Evolutionary conservation across 2,888 invertebrate genomes (phyloP).

Genomic region (Adelphocoris suturalis): DNA sequence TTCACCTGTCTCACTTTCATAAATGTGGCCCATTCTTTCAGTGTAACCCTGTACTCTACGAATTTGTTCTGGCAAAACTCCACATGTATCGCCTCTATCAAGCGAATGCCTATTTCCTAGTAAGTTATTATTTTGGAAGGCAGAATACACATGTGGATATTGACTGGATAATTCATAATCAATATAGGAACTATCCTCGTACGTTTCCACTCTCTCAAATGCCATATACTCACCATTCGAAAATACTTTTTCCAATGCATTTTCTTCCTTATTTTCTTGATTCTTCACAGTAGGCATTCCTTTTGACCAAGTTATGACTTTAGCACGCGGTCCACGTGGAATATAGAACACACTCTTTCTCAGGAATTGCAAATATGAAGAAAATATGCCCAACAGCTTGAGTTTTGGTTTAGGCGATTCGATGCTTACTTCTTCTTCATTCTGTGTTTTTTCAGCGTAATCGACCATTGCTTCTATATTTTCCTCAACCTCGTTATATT

Average conservation of each 20-base stretch:
- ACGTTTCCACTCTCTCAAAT: not conserved
- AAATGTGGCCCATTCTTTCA: not conserved
- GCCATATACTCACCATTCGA: not conserved
- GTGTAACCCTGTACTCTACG: not conserved
- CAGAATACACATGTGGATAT: not conserved
- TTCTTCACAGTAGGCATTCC: constrained; percentile 10
- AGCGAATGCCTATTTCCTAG: not conserved
- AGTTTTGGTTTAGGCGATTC: not conserved
- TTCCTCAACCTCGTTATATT: not conserved
- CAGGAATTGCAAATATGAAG: constrained; percentile 7
- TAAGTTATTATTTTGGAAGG: not conserved
- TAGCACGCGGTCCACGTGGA: not conserved
- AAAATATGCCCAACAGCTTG: constrained; percentile 13
- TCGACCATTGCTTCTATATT: not conserved
- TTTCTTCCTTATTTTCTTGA: not conserved
- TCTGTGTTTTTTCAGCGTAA: not conserved
- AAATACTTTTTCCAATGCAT: not conserved
- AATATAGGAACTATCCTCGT: not conserved
- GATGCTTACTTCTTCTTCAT: not conserved
- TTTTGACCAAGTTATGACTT: constrained; percentile 19
- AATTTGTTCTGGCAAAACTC: not conserved
- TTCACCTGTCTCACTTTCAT: not conserved
- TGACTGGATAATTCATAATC: not conserved
- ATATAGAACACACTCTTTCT: not conserved
- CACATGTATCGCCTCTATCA: not conserved